These are phyloP conservation scores for Drosophila ogumai DNA, from an alignment of 1,140 invertebrate genomes.

Conservation along the genomic window DNA sequence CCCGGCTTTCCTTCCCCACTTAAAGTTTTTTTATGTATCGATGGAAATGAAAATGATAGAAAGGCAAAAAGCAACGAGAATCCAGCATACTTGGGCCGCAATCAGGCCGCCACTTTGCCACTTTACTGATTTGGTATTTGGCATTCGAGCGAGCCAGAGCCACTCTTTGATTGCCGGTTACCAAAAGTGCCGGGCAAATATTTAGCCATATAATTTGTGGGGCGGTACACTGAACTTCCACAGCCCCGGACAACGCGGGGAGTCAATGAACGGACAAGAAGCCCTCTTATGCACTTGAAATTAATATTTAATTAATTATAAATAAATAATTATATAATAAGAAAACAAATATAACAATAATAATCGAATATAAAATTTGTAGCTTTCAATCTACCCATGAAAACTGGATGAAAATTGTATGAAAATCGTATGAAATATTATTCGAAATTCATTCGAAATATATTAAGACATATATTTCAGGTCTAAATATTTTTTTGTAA, in stretches of 20 bases:
- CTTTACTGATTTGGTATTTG: slow-evolving; percentile 62
- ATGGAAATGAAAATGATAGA: slow-evolving; percentile 76
- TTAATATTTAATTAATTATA: not conserved
- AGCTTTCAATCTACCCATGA: too few species aligned
- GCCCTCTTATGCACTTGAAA: slow-evolving; percentile 26
- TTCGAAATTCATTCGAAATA: too few species aligned
- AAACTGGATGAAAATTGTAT: too few species aligned
- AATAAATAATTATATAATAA: not conserved
- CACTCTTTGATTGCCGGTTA: slow-evolving; percentile 66
- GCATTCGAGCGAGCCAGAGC: slow-evolving; percentile 38
- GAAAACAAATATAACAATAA: too few species aligned
- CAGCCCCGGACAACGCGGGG: slow-evolving; percentile 5
- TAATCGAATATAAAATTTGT: too few species aligned
- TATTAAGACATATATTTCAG: too few species aligned
- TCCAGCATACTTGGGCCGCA: slow-evolving; percentile 41
- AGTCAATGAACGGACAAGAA: slow-evolving; percentile 62
- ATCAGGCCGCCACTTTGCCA: slow-evolving; percentile 66
- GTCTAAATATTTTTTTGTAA: not conserved
- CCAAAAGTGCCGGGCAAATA: slow-evolving; percentile 76
- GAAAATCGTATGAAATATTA: too few species aligned
- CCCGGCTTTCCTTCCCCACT: slow-evolving; percentile 27
- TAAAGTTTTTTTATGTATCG: slow-evolving; percentile 51
- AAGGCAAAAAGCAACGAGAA: slow-evolving; percentile 40
- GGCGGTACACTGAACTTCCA: slow-evolving; percentile 48
- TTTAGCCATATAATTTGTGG: slow-evolving; percentile 78